Base-by-base conservation (phyloP, 2,888 invertebrate genomes). In the Sturmia bella region DNA sequence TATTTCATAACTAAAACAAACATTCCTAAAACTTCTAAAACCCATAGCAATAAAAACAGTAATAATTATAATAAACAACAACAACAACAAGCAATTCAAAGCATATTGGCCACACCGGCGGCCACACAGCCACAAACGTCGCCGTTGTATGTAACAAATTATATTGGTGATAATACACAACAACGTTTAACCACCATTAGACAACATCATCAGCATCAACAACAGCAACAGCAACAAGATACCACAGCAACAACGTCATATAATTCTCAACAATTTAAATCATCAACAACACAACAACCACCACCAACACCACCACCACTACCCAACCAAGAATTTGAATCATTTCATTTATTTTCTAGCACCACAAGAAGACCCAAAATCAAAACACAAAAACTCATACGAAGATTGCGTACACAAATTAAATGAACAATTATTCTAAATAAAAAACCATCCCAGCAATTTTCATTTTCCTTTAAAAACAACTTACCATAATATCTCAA, bases 121-220 rank as follows among this genome's bases (percentile, higher is more conserved):
- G 48, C 81, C 69, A 83, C 81, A 83, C 52, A n/a, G 19, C 73
- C 83, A 84, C 85, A 85, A 84, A 85, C 80, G 90, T 87, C 89
- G 90, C 88, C 89, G 63, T 91, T 92, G 85, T 91, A 92, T 85
- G 92, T 92, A 76, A 92, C 91, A 85, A 92, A 91, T 89, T 92
- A 91, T 88, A 91, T 90, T 85, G 90, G 89, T 83, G 90, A 91
- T 72, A 90, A 90, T 85, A 90, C 87, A 82, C 88, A 90, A 80
- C 88, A 90, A 84, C 88, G 88, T 86, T 85, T 88, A 86, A 88
- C 89, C 66, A 81, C 85, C 83, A 85, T 88, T 84, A 85, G 86
- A 73, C 72, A 69, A 21, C 74, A 77, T 82, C 85, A 85, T 74
- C 84, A 83, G 37, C 79, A 39, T 50, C 80, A 61, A 64, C 84